Evolutionary conservation across 2,888 invertebrate genomes (phyloP).

Genomic region (Eupelmus urozonus): DNA sequence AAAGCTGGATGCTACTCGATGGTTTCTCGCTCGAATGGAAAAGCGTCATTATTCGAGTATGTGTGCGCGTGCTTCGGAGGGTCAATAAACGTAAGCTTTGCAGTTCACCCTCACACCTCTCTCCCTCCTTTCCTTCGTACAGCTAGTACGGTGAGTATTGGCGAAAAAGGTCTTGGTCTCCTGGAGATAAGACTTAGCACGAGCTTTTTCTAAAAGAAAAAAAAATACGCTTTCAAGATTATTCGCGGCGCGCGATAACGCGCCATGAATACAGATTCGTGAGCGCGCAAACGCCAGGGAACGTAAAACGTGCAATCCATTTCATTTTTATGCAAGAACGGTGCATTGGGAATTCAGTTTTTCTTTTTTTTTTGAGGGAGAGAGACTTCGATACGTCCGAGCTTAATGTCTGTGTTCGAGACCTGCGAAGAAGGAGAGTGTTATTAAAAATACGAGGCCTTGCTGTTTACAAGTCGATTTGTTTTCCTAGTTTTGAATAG

Average conservation of each 20-base stretch:
- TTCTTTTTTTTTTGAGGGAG: no score
- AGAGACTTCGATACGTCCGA: no score
- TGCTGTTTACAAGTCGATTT: no score
- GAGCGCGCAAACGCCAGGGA: neutral
- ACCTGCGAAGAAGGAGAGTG: no score
- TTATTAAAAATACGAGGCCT: no score
- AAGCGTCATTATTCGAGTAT: no score
- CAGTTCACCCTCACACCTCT: neutral
- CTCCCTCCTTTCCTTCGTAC: neutral
- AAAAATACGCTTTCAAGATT: conserved; percentile 19
- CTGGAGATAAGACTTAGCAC: no score
- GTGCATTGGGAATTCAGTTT: neutral
- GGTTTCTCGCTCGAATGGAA: no score
- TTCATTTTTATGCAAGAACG: neutral
- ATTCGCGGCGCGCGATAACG: neutral
- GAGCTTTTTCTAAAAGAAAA: neutral
- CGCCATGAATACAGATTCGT: neutral
- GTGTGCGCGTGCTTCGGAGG: neutral
- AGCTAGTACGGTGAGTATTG: no score
- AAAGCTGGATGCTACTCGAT: no score
- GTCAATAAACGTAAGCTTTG: neutral
- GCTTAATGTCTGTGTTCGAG: no score
- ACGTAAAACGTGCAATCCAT: neutral
- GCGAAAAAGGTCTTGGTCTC: neutral
- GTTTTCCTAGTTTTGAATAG: no score